phyloP scores from a whole-genome alignment of 2,888 invertebrate genomes.

The Hydropsyche betteni region DNA sequence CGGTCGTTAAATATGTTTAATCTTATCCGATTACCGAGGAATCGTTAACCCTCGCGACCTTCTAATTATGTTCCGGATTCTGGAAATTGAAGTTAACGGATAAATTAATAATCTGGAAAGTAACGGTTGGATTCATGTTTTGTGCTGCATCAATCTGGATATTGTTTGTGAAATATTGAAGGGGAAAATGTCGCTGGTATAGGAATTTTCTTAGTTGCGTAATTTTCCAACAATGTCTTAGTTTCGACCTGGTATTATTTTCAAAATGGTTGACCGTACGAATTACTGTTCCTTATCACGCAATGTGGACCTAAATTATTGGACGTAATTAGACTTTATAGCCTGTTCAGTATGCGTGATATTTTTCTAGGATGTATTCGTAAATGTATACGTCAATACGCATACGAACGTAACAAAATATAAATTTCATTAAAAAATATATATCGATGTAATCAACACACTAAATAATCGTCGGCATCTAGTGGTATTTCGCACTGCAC shows the following conservation, averaged over 20 bases:
- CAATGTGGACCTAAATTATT: conserved; percentile 50
- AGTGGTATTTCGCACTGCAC: neutral
- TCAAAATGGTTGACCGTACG: conserved; percentile 49
- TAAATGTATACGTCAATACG: conserved; percentile 21
- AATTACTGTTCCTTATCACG: conserved; percentile 44
- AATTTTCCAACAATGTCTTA: conserved; percentile 49
- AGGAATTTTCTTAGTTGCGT: conserved; percentile 24
- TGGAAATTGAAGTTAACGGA: too few relatives aligned
- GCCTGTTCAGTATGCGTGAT: conserved; percentile 38
- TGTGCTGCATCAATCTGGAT: too few relatives aligned
- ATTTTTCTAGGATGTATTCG: conserved; percentile 13
- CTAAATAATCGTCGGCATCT: too few relatives aligned
- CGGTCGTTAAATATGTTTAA: too few relatives aligned
- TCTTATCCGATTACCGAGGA: too few relatives aligned
- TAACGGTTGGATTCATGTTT: too few relatives aligned
- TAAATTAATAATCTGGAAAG: too few relatives aligned
- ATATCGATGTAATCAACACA: neutral
- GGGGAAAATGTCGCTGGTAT: conserved; percentile 16
- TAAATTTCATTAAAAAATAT: neutral
- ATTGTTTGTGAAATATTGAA: too few relatives aligned
- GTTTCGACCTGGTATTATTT: conserved; percentile 45
- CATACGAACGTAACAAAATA: conserved; percentile 18
- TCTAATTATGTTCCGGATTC: too few relatives aligned
- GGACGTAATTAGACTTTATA: conserved; percentile 50
- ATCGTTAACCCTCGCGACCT: too few relatives aligned